Base-by-base conservation (phyloP, 2,888 invertebrate genomes). In the Eustalomyia histrio region DNA sequence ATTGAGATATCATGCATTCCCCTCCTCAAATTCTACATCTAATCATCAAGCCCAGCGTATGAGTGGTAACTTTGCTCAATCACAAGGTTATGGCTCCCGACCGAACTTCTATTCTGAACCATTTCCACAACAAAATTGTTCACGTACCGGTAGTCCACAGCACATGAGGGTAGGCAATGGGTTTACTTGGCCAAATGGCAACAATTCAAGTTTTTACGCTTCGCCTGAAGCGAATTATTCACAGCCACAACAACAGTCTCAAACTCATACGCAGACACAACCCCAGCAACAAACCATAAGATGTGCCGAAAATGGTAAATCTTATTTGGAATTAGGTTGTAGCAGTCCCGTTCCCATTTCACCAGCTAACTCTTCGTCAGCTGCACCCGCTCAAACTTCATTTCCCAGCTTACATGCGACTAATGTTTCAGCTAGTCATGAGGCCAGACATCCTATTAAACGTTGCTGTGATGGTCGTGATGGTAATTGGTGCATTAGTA, bases 251-350 rank as follows among this genome's bases (percentile, higher is more conserved):
- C 79, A 86, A 63, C 86, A 67, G 24, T 4, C n/a, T 21, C 86
- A 85, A 33, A 67, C 85, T 81, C 71, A 83, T 6, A 14, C 75
- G 7, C 83, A 83, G 17, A 68, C 81, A 2, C 83, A 80, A 67
- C 78, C 86, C 63, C 87, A 76, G 43, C 78, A 95, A 90, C 95
- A 95, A 90, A 96, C 96, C 87, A 97, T 97, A 89, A 94, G 96
- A 83, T 94, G 94, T 85, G 97, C 96, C 86, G 96, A 96, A 91
- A 97, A 97, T 90, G 97, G 97, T 87, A 97, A 97, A 91, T 96
- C 95, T 84, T 97, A 97, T 92, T 92, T 97, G 88, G 96, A 97
- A 91, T 92, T 97, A 83, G 97, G 96, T 12, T 89, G 90, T 86
- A 94, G 94, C 85, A 94, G 94, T 67, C 93, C 94, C 29, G 84